Evolutionary conservation across 2,797 vertebrate genomes (phyloP).

Genomic region (Lagocephalus sceleratus): DNA sequence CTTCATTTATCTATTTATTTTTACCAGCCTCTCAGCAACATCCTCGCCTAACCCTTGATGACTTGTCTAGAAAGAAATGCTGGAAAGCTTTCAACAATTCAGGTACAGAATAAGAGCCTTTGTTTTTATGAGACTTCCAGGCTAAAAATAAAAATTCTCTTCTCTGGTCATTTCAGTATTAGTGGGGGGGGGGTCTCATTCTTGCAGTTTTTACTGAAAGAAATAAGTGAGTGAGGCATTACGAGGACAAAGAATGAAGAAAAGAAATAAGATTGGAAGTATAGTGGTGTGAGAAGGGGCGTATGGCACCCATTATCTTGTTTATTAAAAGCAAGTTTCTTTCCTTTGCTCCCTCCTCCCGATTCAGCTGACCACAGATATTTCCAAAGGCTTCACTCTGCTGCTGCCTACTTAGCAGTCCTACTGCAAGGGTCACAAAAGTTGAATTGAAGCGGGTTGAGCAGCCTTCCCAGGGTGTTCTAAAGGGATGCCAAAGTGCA

Average conservation of each 20-base stretch:
- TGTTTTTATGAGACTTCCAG: constrained; percentile 43
- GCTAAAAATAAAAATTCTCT: not conserved
- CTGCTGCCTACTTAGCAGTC: constrained; percentile 66
- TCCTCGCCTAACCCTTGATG: constrained; percentile 32
- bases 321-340: constrained; percentile 89
- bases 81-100: constrained; percentile 15
- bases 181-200: constrained; percentile 12
- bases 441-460: constrained; percentile 51
- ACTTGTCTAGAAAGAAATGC: not conserved
- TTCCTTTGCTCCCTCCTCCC: constrained; percentile 63
- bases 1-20: constrained; percentile 12
- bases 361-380: constrained; percentile 84
- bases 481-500: constrained; percentile 34
- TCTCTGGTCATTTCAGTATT: constrained; percentile 18
- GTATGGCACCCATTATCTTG: constrained; percentile 87
- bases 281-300: constrained; percentile 66
- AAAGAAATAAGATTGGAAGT: constrained; percentile 46
- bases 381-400: constrained; percentile 70
- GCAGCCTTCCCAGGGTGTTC: constrained; percentile 16
- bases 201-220: constrained; percentile 33
- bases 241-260: constrained; percentile 2
- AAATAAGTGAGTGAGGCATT: constrained; percentile 30
- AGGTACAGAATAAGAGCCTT: constrained; percentile 27
- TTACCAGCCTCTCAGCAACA: constrained; percentile 21
- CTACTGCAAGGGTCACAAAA: constrained; percentile 68